Evolutionary conservation across 2,113 vertebrate species (phyloP), one percentile per base, ranked within the genome.

Genomic region (Nothobranchius kuhntae): DNA sequence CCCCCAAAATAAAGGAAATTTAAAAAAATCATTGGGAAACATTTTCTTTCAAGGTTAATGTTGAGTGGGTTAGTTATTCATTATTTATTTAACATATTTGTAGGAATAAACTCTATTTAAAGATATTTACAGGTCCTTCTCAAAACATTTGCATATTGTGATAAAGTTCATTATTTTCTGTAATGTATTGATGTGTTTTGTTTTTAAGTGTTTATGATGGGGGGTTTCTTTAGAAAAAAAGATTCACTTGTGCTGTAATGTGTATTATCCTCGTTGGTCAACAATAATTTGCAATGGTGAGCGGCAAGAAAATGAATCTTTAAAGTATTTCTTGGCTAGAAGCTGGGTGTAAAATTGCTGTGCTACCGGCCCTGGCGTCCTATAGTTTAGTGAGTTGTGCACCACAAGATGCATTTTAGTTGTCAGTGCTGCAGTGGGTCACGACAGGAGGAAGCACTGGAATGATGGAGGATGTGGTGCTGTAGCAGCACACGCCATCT

Each of bases 391-490:
- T 68, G 50, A 35, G 36, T 61, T 55, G 30, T 30, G 30, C 30
- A 30, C 13, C 60, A 38, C 17, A 42, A 55, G 60, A 72, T 65
- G 59, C 68, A 68, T 60, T 71, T 66, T 66, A 60, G 63, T 38
- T 66, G 61, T 61, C 66, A 57, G 60, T 42, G 9, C 57, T 52
- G 58, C 46, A 58, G 12, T 50, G 36, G 71, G 59, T 21, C 52
- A 57, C 7, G 8, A 56, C 50, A 45, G 10, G 45, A 67, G 40
- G 62, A 40, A 45, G 53, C 8, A 6, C 24, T 2, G 59, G 48
- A 17, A 57, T 71, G 60, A 78, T 53, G 42, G 53, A 73, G 59
- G 62, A 76, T 55, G 54, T 68, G 54, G 72, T 74, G 45, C 46
- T 61, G 60, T 64, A 69, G 73, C 74, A 45, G 51, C 56, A 60